These are phyloP conservation scores for Noctua comes DNA, from an alignment of 2,888 invertebrate species.

Conservation along the genomic window DNA sequence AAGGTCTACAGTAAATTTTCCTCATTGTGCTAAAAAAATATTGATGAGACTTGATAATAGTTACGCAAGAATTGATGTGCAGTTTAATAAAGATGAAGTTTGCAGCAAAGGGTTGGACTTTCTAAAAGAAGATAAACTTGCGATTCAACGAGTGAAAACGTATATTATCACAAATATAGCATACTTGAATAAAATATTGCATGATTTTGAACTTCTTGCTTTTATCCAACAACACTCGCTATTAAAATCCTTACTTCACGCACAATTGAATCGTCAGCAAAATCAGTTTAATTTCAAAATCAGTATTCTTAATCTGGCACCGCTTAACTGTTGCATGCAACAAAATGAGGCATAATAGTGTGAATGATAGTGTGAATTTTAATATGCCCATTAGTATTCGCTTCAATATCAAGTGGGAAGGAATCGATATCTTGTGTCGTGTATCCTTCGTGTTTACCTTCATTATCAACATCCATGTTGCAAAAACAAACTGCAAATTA, in stretches of 20 bases:
- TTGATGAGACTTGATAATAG: slow-evolving; percentile 36
- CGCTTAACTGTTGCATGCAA: slow-evolving; percentile 72
- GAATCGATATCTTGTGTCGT: slow-evolving; percentile 61
- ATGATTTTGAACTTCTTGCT: slow-evolving; percentile 14
- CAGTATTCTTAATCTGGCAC: slow-evolving; percentile 70
- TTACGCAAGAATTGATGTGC: slow-evolving; percentile 7
- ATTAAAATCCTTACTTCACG: slow-evolving; percentile 37
- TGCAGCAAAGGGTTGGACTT: not conserved
- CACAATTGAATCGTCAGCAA: slow-evolving; percentile 42
- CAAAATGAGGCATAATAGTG: slow-evolving; percentile 73
- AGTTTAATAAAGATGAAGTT: not conserved
- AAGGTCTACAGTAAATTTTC: slow-evolving; percentile 44
- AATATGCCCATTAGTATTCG: slow-evolving; percentile 78
- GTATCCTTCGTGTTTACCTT: slow-evolving; percentile 72
- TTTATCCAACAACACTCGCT: not conserved
- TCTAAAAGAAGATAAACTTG: not conserved
- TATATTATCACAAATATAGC: not conserved
- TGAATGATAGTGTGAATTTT: slow-evolving; percentile 65
- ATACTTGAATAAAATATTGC: not conserved
- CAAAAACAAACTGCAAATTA: slow-evolving; percentile 66
- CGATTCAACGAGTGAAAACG: not conserved
- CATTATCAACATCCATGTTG: slow-evolving; percentile 50
- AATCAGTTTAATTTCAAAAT: slow-evolving; percentile 59
- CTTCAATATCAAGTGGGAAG: slow-evolving; percentile 69
- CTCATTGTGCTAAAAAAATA: slow-evolving; percentile 28